Base-by-base conservation (phyloP, 2,113 vertebrate genomes). In the Paratilapia polleni region DNA sequence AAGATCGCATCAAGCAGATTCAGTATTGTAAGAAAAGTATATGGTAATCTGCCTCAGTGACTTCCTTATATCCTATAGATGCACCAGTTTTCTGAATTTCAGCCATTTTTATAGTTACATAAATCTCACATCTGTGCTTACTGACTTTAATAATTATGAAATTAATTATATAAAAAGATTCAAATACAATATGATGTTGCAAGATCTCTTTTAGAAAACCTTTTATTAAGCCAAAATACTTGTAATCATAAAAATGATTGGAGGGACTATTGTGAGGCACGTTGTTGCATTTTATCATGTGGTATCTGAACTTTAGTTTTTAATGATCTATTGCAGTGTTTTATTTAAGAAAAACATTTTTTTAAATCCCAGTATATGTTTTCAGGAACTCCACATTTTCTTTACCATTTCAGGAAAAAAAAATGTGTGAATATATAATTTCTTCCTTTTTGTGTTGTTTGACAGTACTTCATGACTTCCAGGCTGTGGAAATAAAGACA, bases 401-500 rank as follows among this genome's bases (percentile, higher is more conserved):
- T 68, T 38, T 64, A 63, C 58, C 28, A 79, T 82, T 88, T 75
- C 17, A 47, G 54, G 47, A 84, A 66, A 83, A 64, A 68, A 9
- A 66, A 26, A 31, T 31, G 20, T 90, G 77, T 91, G 73, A 90
- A 80, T 82, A 88, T 86, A 52, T 77, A 6, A 24, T 85, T 61
- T 89, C 66, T 81, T 87, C 47, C 31, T 76, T 83, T 87, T 76
- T 92, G 77, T 89, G 86, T 78, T 93, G 83, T 91, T 86, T 90
- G 88, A 86, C 78, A 84, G 52, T 83, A 24, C 58, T 84, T 63
- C 58, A 86, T 87, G 66, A 91, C 87, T 90, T 90, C 70, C 75
- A 86, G 88, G 82, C 82, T 87, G 77, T 90, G 62, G 82, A 85
- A 93, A 94, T 95, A 93, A 94, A 95, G 56, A 89, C 70, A 64